phyloP scores from a whole-genome alignment of 2,797 vertebrate genomes.

The Notolepis coatsorum region DNA sequence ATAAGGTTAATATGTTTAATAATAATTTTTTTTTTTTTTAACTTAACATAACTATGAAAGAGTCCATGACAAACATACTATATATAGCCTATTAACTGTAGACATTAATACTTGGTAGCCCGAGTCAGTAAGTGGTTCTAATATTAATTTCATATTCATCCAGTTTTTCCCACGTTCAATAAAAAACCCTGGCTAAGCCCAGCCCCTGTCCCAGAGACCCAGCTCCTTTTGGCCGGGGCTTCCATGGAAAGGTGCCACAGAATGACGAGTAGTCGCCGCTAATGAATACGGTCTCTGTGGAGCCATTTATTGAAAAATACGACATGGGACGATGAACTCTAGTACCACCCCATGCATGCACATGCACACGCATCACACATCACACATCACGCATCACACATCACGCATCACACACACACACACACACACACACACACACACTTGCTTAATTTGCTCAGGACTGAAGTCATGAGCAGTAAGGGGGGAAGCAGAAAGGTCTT shows the following conservation, averaged over 20 bases:
- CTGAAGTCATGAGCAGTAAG: too few species aligned
- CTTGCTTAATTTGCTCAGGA: too few species aligned
- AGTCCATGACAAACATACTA: too few species aligned
- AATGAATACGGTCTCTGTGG: constrained; percentile 23
- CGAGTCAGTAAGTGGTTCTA: not conserved
- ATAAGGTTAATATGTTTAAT: too few species aligned
- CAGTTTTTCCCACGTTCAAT: constrained; percentile 8
- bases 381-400: too few species aligned
- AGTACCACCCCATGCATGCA: constrained; percentile 9
- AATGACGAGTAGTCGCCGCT: constrained; percentile 11
- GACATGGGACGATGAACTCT: constrained; percentile 13
- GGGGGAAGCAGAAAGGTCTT: too few species aligned
- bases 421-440: too few species aligned
- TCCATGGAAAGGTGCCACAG: constrained; percentile 27
- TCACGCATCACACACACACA: too few species aligned
- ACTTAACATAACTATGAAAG: too few species aligned
- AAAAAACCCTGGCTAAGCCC: not conserved
- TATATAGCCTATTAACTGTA: too few species aligned
- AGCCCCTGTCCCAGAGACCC: not conserved
- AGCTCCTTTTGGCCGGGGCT: constrained; percentile 16
- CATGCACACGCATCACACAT: too few species aligned
- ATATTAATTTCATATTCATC: not conserved
- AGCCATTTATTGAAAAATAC: constrained; percentile 28
- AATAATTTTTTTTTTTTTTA: too few species aligned
- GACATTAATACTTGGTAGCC: not conserved